Base-by-base conservation (phyloP, 2,797 vertebrate species). In the Danio kyathit region DNA sequence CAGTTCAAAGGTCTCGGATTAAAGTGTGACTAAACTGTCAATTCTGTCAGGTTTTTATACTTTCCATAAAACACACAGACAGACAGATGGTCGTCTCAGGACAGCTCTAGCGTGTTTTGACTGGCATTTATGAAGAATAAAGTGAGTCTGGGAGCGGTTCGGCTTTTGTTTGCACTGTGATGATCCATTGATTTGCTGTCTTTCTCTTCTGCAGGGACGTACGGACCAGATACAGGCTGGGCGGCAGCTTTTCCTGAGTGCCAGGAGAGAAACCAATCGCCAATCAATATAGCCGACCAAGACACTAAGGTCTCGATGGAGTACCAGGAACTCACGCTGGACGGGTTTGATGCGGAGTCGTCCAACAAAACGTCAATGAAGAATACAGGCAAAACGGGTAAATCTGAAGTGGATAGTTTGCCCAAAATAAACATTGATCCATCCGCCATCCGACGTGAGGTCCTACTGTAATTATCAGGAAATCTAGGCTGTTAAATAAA, bases 311-410 rank as follows among this genome's bases (percentile, higher is more conserved):
- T 96, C 0, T 96, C 96, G 7, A 93, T 95, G 2, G 96, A 97
- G 79, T 97, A 95, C 88, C 97, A 97, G 84, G 96, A 98, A 67
- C 89, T 99, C 72, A 94, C 95, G 0, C 92, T 99, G 43, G 96
- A 97, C 41, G 97, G 96, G 49, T 98, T 98, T 40, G 96, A 96
- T 72, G 88, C 87, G 0, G 96, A 98, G 81, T 98, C 97, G 41
- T 99, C 97, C 1, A 99, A 99, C 89, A 98, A 97, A 92, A 99
- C 97, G 8, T 96, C 97, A 74, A 99, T 99, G 97, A 99, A 99
- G 90, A 99, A 99, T 90, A 99, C 96, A 2, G 97, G 97, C 57
- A 98, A 99, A 93, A 99, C 97, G 83, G 97, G 97, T 98, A 92
- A 71, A 72, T 67, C 13, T 56, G 38, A 16, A 17, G 46, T 19